Conservation (phyloP, 2,888 invertebrate species). For the Euclidia mi region DNA sequence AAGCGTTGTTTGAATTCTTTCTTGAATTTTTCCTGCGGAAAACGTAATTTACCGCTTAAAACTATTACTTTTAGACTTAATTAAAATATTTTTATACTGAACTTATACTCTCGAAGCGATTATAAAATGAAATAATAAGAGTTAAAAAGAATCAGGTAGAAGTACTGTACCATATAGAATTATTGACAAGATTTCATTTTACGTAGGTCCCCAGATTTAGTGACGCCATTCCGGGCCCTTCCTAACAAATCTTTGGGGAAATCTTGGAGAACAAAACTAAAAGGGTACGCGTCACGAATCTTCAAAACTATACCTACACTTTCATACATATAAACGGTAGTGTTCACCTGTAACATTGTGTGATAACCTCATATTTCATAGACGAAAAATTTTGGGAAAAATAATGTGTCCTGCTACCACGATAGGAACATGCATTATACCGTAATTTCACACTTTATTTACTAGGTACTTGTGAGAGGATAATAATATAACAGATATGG, state of each 20-base stretch:
- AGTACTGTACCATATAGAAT: too few relatives aligned
- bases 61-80: not conserved
- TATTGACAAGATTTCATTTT: not conserved
- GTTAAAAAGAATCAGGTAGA: too few relatives aligned
- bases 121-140: not conserved
- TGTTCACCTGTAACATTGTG: too few relatives aligned
- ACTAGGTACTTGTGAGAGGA: slow-evolving; percentile 5
- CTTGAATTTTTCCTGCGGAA: slow-evolving; percentile 94
- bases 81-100: too few relatives aligned
- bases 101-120: too few relatives aligned
- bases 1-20: slow-evolving; percentile 94
- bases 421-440: slow-evolving; percentile 4
- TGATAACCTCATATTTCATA: not conserved
- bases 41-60: slow-evolving; percentile 27
- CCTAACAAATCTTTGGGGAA: slow-evolving; percentile 40
- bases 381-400: slow-evolving; percentile 9
- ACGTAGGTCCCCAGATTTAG: slow-evolving; percentile 4
- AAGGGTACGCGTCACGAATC: slow-evolving; percentile 23
- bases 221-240: slow-evolving; percentile 15
- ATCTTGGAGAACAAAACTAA: slow-evolving; percentile 34
- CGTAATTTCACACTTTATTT: slow-evolving; percentile 10
- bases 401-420: not conserved
- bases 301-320: slow-evolving; percentile 15
- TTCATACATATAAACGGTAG: not conserved
- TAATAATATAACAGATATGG: slow-evolving; percentile 6